These are phyloP conservation scores for Pteropus rufus DNA, from an alignment of 2,797 vertebrate species.

Conservation along the genomic window DNA sequence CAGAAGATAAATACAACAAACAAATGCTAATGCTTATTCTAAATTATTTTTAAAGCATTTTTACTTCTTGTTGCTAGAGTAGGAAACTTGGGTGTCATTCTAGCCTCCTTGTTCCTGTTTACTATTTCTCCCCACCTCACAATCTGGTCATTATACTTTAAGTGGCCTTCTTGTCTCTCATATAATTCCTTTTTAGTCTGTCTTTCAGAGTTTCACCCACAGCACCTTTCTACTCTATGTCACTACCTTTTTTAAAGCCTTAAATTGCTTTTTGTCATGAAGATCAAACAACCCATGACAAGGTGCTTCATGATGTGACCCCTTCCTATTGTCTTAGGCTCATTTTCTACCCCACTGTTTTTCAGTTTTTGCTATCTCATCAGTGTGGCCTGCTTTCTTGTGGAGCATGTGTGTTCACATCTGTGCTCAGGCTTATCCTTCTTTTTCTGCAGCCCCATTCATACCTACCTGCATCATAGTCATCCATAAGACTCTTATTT, in stretches of 20 bases:
- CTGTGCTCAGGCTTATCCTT: background rate
- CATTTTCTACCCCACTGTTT: background rate
- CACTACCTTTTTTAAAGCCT: background rate
- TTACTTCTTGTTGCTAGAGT: background rate
- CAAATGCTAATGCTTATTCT: background rate
- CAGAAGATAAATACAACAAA: background rate
- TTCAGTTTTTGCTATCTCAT: background rate
- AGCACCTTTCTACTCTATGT: background rate
- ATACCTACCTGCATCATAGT: background rate
- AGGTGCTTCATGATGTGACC: background rate
- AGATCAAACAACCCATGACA: background rate
- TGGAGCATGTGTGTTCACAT: background rate
- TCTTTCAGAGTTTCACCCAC: background rate
- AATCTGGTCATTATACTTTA: background rate
- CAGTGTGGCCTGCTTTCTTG: background rate
- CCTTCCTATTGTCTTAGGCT: background rate
- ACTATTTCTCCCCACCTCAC: background rate
- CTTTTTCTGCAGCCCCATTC: no score
- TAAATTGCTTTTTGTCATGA: constrained; percentile 18
- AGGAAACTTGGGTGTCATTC: background rate
- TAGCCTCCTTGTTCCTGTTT: background rate
- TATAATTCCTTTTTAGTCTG: background rate
- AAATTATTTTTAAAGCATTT: constrained; percentile 13
- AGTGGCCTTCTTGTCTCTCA: background rate
- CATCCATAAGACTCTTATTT: background rate